Base-by-base conservation (phyloP, 2,113 vertebrate genomes). In the Tinamus guttatus region DNA sequence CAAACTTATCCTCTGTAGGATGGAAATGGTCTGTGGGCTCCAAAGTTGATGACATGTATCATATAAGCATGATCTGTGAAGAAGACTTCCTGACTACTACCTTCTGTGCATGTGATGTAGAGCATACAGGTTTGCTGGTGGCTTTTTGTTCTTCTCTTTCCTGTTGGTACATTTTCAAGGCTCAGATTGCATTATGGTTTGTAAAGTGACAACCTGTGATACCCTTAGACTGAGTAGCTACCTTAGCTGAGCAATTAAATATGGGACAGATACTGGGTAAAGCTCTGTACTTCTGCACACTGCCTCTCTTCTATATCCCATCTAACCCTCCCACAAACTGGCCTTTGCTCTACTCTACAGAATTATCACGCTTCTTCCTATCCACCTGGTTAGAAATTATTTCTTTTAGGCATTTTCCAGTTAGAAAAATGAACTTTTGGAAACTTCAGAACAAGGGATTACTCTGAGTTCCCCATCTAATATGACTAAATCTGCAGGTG, bases 61-160 rank as follows among this genome's bases (percentile, higher is more conserved):
- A 98, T 11, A 89, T 97, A 80, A 98, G 97, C 71, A 86, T 98
- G 38, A 98, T 99, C 89, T 98, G 97, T 45, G 98, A 99, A 49
- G 99, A 99, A 89, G 98, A 99, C 65, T 88, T 99, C 14, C 96
- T 99, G 27, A 98, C 98, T 28, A 98, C 98, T 7, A 98, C 99
- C 82, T 99, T 99, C 95, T 97, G 96, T 34, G 98, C 98, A 0
- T 99, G 99, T 58, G 99, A 99, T 90, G 86, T 95, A 12, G 97
- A 98, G n/a, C 97, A 89, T 36, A 97, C 97, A 98, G 99, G 99
- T 99, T 94, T 88, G 94, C 40, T 19, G 27, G 43, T 59, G 25
- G 2, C 7, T 67, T 40, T 40, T 47, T 7, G 0, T 36, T 51
- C 25, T 3, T 43, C 40, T 13, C 1, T 19, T 89, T 67, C 13